Base-by-base conservation (phyloP, 1,140 invertebrate species). In the Papilio xuthus region DNA sequence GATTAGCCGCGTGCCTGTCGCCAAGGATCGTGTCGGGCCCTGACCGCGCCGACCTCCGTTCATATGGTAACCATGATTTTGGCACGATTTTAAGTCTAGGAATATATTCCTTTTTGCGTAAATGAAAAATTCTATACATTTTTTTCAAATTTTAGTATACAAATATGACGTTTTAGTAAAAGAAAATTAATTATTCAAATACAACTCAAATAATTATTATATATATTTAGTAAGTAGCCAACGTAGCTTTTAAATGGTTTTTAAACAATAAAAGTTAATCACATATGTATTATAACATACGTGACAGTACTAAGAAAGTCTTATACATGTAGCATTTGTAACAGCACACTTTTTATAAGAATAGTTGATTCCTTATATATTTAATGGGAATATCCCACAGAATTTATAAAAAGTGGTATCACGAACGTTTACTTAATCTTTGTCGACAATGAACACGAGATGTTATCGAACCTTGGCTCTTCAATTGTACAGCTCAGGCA, bases 391-490 rank as follows among this genome's bases (percentile, higher is more conserved):
- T 41, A 71, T 71, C 18, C 69, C 20, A 23, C 18, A 13, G 3
- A 71, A 20, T 20, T 18, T 1, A 41, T 41, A 41, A 41, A 12
- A 3, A 15, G 12, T 73, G 41, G 71, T 73, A 41, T 28, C 69
- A 70, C 13, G 4, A 73, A 2, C 10, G 12, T 42, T 73, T 47
- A 73, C 71, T 47, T 41, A 72, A 72, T 73, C 41, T 44, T 20
- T 47, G 60, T 73, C 71, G 42, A 20, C 71, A 73, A 47, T 47
- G 71, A 47, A 47, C 71, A 20, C 71, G 71, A 73, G 42, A 73
- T 73, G 71, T 28, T 47, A 47, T 73, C 71, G 71, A 73, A 73
- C 71, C 41, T 73, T 73, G 71, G 20, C 20, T 73, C 71, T 23
- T 47, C 41, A 73, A 73, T 73, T 73, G 41, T 50, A 37, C 20